Evolutionary conservation across 1,140 invertebrate species (phyloP), one percentile per base, ranked within the genome.

Genomic region (Copidosoma floridanum): DNA sequence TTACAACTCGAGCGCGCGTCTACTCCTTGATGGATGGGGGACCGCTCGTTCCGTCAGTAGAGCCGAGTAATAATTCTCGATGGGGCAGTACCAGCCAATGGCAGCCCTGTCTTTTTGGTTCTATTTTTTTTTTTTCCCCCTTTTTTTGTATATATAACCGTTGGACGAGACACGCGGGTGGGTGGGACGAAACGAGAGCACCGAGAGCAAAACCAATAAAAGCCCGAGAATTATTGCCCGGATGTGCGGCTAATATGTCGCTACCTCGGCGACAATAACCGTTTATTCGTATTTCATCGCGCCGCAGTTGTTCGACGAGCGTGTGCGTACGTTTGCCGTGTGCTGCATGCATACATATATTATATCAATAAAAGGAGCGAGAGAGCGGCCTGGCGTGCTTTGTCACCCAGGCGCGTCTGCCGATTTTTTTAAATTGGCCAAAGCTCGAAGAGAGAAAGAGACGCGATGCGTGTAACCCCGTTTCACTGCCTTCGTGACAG

Each of bases 201-300:
- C 3, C 16, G 21, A 41, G 21, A 41, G 11, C 16, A 20, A 8
- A 6, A 3, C 7, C 16, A 41, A 18, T 4, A 18, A 41, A 41
- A 41, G 14, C 38, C 8, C 8, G 14, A 14, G 16, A 27, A 26
- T 47, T 47, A 47, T 47, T 47, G 44, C 12, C 44, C 5, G 21
- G 44, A 47, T 24, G 26, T 27, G 41, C 26, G n/a, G 27, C 16
- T 56, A 46, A 56, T 56, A 29, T 24, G 18, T 57, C 27, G 55
- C 27, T 5, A 10, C n/a, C n/a, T n/a, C n/a, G 12, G 12, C 44
- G 44, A 48, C 55, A 57, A 57, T 57, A 48, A 57, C 43, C 43
- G 11, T 57, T 48, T 21, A 38, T 41, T 57, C 55, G 21, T 57
- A 57, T 57, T 57, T 57, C 35, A 57, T 38, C 20, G 12, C 40